Conservation (phyloP, 2,797 vertebrate genomes). For the Sebastolobus altivelis region DNA sequence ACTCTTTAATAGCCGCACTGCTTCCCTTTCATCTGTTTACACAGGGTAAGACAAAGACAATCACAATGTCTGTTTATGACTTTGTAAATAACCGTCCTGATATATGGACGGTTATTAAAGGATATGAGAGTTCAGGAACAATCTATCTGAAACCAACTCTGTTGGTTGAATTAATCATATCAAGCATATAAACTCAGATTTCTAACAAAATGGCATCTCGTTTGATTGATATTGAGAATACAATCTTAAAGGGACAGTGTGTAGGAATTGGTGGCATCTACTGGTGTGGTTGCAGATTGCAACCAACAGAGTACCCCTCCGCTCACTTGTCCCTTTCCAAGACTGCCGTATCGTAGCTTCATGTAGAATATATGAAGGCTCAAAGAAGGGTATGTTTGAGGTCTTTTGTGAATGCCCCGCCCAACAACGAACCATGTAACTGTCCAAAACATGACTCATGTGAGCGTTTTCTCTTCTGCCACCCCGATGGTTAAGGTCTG, state of each 20-base stretch:
- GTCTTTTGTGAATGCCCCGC: background rate
- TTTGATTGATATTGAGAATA: background rate
- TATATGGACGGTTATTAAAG: slow-evolving; percentile 36
- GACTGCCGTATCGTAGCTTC: too few species aligned
- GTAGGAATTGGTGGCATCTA: too few species aligned
- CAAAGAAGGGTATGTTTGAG: background rate
- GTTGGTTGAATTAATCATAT: background rate
- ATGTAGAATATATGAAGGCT: background rate
- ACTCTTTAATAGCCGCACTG: slow-evolving; percentile 2
- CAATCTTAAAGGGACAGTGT: too few species aligned
- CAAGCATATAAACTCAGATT: background rate
- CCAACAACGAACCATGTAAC: background rate
- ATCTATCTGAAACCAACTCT: slow-evolving; percentile 1
- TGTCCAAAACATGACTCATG: background rate
- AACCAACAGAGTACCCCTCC: too few species aligned
- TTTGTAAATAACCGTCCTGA: slow-evolving; percentile 26
- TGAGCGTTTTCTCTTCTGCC: background rate
- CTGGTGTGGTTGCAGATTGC: too few species aligned
- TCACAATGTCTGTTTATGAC: slow-evolving; percentile 41
- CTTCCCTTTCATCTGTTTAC: slow-evolving; percentile 58
- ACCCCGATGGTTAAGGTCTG: background rate
- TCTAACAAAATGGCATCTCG: background rate
- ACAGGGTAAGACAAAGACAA: slow-evolving; percentile 22
- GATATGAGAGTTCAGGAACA: slow-evolving; percentile 16
- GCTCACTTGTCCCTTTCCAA: too few species aligned